These are phyloP conservation scores for Trachops cirrhosus DNA, from an alignment of 2,797 vertebrate genomes.

Conservation along the genomic window DNA sequence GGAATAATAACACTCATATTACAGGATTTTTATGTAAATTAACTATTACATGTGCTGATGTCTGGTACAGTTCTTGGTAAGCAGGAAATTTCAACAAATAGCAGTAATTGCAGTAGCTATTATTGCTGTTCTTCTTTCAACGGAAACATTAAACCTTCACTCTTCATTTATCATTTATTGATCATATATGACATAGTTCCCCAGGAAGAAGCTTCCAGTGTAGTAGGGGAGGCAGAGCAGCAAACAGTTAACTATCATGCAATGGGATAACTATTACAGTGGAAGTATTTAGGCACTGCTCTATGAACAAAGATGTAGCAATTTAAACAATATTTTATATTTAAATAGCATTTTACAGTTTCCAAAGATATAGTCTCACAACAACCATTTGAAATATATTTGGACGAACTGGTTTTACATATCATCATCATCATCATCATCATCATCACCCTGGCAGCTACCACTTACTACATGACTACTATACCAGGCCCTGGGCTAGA, in stretches of 20 bases:
- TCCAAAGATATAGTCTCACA: background rate
- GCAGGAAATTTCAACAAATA: background rate
- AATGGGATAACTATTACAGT: background rate
- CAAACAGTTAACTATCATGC: background rate
- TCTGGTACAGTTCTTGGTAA: background rate
- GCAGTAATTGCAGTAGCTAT: background rate
- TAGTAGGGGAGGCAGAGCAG: background rate
- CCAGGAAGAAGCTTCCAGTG: background rate
- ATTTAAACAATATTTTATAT: background rate
- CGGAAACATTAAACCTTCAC: background rate
- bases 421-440: background rate
- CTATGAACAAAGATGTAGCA: background rate
- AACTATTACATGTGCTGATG: slow-evolving; percentile 20
- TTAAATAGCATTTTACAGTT: background rate
- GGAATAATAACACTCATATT: background rate
- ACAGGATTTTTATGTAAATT: slow-evolving; percentile 3
- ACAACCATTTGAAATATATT: background rate
- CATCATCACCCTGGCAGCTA: background rate
- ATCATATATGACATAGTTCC: background rate
- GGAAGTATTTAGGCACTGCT: slow-evolving; percentile 3
- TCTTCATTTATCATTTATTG: background rate
- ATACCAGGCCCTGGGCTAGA: background rate
- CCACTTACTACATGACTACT: background rate
- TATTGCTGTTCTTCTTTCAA: background rate
- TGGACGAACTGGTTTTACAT: background rate